Conservation (phyloP, 1,140 invertebrate species). For the Macrocentrus cingulum region DNA sequence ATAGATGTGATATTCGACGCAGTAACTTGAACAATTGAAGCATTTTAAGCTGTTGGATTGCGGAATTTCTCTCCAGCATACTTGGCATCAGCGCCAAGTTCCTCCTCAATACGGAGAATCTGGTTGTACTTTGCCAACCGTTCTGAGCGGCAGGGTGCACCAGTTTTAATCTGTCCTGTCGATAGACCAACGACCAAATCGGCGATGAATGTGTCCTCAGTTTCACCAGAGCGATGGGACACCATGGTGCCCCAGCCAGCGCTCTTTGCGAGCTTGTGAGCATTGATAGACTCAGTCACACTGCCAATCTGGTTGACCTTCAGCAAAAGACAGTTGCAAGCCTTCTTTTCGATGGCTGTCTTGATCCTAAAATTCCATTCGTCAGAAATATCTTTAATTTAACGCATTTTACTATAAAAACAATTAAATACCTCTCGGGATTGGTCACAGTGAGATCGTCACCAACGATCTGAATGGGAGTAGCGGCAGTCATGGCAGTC, state of each 20-base stretch:
- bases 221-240: slow-evolving; percentile 96
- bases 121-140: slow-evolving; percentile 99
- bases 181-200: slow-evolving; percentile 96
- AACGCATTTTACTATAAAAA: too few species aligned
- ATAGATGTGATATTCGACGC: too few species aligned
- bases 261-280: slow-evolving; percentile 89
- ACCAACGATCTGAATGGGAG: slow-evolving; percentile 89
- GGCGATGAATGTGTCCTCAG: slow-evolving; percentile 98
- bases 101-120: slow-evolving; percentile 97
- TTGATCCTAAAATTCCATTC: slow-evolving; percentile 78
- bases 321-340: slow-evolving; percentile 94
- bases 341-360: slow-evolving; percentile 95
- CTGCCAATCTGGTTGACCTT: slow-evolving; percentile 99
- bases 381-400: too few species aligned
- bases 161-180: slow-evolving; percentile 99
- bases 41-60: slow-evolving; percentile 63
- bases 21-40: too few species aligned
- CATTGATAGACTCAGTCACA: slow-evolving; percentile 95
- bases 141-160: slow-evolving; percentile 97
- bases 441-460: slow-evolving; percentile 97
- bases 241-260: slow-evolving; percentile 99
- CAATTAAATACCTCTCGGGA: slow-evolving; percentile 56
- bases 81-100: slow-evolving; percentile 86
- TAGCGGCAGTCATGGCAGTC: slow-evolving; percentile 77
- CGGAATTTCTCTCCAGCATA: slow-evolving; percentile 96